Conservation (phyloP, 2,113 vertebrate genomes). For the Gila orcuttii region DNA sequence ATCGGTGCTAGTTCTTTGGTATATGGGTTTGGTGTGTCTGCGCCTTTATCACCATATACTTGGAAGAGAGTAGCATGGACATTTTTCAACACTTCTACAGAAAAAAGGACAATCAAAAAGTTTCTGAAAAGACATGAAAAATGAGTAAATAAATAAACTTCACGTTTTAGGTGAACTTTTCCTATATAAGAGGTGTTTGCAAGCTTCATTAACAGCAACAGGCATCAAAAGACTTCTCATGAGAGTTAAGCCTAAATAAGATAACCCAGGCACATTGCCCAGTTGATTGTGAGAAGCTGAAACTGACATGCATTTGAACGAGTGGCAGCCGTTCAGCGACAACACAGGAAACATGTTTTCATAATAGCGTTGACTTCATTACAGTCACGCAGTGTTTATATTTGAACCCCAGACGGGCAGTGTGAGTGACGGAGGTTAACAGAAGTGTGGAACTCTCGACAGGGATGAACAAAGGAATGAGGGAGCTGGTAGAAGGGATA, state of each 20-base stretch:
- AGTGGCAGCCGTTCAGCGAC: background rate
- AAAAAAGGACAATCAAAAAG: background rate
- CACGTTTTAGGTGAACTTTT: background rate
- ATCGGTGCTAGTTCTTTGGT: background rate
- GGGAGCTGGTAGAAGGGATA: conserved; percentile 68
- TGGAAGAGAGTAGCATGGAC: background rate
- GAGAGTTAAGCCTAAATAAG: background rate
- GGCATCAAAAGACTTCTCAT: background rate
- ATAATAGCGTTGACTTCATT: background rate
- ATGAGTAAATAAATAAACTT: background rate
- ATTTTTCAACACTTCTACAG: background rate
- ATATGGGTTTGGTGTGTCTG: background rate
- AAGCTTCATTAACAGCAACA: background rate
- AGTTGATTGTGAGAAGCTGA: background rate
- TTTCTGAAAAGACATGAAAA: background rate
- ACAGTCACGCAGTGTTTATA: background rate
- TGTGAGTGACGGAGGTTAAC: conserved; percentile 1
- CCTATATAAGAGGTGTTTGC: background rate
- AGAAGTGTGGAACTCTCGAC: conserved; percentile 28
- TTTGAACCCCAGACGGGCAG: conserved; percentile 5
- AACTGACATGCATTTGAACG: background rate
- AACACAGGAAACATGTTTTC: background rate
- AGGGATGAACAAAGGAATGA: conserved; percentile 57
- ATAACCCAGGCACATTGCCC: background rate
- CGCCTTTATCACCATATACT: background rate